These are phyloP conservation scores for Callorhinus ursinus DNA, from an alignment of 2,113 vertebrate species.

Conservation along the genomic window DNA sequence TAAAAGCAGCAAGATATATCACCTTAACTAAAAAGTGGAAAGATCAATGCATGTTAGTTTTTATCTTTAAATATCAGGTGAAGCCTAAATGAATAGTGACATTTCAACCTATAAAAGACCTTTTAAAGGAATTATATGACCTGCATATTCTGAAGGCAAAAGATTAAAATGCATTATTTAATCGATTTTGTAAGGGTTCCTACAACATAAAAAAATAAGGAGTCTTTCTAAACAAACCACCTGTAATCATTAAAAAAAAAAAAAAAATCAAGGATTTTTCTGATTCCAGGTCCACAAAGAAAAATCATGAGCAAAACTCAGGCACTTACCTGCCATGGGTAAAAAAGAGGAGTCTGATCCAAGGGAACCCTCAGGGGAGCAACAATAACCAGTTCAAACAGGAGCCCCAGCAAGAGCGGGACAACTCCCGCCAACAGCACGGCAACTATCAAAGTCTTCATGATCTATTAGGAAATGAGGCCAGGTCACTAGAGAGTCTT, in stretches of 20 bases:
- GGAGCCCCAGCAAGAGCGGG: conserved; percentile 94
- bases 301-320: neutral
- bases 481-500: rapidly evolving
- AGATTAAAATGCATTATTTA: neutral
- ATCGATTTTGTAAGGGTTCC: neutral
- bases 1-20: neutral
- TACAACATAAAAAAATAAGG: neutral
- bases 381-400: conserved; percentile 98
- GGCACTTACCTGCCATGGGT: conserved; percentile 96
- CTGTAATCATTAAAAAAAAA: neutral
- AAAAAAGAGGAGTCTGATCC: conserved; percentile 98
- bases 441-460: conserved; percentile 97
- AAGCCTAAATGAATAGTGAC: neutral
- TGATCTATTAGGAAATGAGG: conserved; percentile 87
- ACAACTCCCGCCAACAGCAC: conserved; percentile 96
- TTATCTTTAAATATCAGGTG: neutral
- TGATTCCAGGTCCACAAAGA: neutral
- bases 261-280: neutral
- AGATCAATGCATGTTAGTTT: neutral
- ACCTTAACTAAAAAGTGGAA: neutral
- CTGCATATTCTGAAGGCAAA: neutral
- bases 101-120: neutral
- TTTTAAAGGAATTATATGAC: neutral
- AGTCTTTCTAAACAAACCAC: conserved; percentile 34
- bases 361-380: conserved; percentile 97